Evolutionary conservation across 2,113 vertebrate species (phyloP).

Genomic region (Jacana jacana): DNA sequence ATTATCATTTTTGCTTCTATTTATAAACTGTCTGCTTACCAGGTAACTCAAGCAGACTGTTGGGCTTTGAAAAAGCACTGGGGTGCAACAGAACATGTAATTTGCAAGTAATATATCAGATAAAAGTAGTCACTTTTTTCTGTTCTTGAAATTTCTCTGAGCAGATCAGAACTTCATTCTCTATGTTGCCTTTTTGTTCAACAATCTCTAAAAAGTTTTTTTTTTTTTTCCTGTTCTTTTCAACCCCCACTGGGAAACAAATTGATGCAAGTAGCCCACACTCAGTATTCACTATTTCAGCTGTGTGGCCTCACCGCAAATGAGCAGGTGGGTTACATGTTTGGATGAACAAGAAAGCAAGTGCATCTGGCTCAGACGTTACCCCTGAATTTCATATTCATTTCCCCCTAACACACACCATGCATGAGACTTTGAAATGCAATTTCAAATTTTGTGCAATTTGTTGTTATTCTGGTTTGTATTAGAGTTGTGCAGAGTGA

Average conservation of each 20-base stretch:
- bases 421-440: neutral
- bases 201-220: neutral
- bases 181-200: neutral
- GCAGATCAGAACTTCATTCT: neutral
- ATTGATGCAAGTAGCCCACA: neutral
- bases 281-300: neutral
- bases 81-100: neutral
- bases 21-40: neutral
- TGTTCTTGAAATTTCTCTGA: neutral
- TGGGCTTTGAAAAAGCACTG: neutral
- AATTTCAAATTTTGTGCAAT: neutral
- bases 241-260: neutral
- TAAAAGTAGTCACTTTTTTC: neutral
- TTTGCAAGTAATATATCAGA: neutral
- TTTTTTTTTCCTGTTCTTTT: neutral
- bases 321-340: neutral
- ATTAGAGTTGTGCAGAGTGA: neutral
- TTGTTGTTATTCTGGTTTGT: neutral
- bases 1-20: neutral
- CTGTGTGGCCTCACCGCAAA: rapidly evolving
- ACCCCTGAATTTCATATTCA: neutral
- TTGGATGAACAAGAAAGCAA: neutral
- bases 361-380: neutral
- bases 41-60: neutral
- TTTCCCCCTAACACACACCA: neutral